Conservation (phyloP, 2,888 invertebrate genomes). For the Pinctada fucata region DNA sequence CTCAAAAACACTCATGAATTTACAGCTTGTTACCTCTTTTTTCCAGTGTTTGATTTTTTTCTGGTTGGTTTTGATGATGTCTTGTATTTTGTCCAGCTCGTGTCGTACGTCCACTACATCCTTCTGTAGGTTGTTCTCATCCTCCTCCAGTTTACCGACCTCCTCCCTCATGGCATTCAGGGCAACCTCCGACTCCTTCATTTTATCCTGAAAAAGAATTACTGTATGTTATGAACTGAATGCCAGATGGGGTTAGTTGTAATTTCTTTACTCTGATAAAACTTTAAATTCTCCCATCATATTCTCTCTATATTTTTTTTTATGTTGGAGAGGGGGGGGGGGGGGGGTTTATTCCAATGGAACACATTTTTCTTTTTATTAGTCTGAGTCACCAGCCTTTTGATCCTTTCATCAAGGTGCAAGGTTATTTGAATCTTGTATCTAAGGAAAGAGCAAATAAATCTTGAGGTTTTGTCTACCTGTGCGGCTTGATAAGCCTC, state of each 20-base stretch:
- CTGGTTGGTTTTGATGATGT: conserved; percentile 74
- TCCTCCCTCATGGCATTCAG: conserved; percentile 63
- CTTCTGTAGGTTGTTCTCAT: conserved; percentile 79
- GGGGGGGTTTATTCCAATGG: too few relatives aligned
- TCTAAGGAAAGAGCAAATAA: too few relatives aligned
- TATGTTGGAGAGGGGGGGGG: too few relatives aligned
- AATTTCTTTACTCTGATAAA: too few relatives aligned
- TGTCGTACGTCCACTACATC: conserved; percentile 88
- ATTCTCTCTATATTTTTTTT: too few relatives aligned
- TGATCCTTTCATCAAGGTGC: too few relatives aligned
- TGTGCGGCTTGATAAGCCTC: conserved; percentile 68
- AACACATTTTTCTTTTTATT: too few relatives aligned
- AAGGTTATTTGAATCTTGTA: too few relatives aligned
- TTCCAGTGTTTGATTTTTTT: conserved; percentile 75
- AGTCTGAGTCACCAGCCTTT: too few relatives aligned
- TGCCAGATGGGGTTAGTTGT: too few relatives aligned
- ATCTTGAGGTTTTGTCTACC: conserved; percentile 50
- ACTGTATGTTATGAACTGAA: background rate
- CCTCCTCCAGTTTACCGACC: conserved; percentile 64
- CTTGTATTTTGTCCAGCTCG: conserved; percentile 80
- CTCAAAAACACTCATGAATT: too few relatives aligned
- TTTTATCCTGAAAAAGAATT: conserved; percentile 59
- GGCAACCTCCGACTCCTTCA: conserved; percentile 66
- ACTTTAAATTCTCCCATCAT: too few relatives aligned
- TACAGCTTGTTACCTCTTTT: conserved; percentile 74